Conservation (phyloP, 2,113 vertebrate species). For the Forbesichthys papilliferus region DNA sequence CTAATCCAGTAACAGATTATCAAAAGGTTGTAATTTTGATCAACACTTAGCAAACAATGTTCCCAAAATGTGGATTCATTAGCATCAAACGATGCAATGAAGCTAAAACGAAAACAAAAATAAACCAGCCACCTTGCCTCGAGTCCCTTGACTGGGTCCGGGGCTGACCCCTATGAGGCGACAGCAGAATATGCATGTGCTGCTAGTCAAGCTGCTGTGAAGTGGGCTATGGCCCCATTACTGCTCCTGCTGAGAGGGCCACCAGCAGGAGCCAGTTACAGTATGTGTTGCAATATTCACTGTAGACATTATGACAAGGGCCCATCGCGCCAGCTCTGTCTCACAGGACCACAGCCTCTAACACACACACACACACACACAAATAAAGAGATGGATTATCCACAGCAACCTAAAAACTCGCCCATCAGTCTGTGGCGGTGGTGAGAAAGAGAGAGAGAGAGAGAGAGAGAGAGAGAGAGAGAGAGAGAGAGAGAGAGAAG, state of each 20-base stretch:
- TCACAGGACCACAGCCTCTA: slow-evolving; percentile 30
- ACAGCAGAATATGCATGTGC: slow-evolving; percentile 38
- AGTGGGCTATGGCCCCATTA: slow-evolving; percentile 54
- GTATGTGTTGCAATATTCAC: slow-evolving; percentile 42
- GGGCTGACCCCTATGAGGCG: slow-evolving; percentile 31
- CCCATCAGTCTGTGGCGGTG: slow-evolving; percentile 53
- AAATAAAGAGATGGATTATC: slow-evolving; percentile 49
- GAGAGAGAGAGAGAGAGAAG: too few relatives aligned
- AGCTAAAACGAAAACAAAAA: neutral
- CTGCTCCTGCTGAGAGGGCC: slow-evolving; percentile 41
- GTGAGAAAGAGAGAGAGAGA: slow-evolving; percentile 50
- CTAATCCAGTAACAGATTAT: slow-evolving; percentile 20
- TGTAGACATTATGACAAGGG: slow-evolving; percentile 41
- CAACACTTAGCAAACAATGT: neutral
- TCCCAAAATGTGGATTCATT: neutral
- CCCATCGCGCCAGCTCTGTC: slow-evolving; percentile 27
- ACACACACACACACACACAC: slow-evolving; percentile 17
- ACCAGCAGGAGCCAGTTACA: slow-evolving; percentile 33
- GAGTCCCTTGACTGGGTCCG: slow-evolving; percentile 17
- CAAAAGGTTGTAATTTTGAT: slow-evolving; percentile 27
- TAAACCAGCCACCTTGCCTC: slow-evolving; percentile 22
- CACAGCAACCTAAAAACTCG: slow-evolving; percentile 51
- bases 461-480: slow-evolving; percentile 41
- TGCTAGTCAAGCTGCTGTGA: slow-evolving; percentile 18
- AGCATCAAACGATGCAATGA: neutral